A percentile compares a stretch with the other conserved stretches of the same genome.
Evolutionary conservation across 2,113 vertebrate genomes (phyloP).

Genomic region (Odocoileus virginianus): DNA sequence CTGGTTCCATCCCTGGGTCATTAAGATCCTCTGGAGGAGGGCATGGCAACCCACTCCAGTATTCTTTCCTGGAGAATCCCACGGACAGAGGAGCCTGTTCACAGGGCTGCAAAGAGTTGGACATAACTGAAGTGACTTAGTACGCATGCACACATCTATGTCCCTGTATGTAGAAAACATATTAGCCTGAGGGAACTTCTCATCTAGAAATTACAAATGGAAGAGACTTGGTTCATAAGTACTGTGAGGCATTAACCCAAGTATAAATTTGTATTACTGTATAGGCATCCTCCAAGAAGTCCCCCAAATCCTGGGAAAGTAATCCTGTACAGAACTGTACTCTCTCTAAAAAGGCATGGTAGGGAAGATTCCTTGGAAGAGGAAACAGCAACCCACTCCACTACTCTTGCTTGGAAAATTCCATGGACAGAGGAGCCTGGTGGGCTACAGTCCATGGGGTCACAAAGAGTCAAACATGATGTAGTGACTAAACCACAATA

Average conservation of each 20-base stretch:
- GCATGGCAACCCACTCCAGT: neutral
- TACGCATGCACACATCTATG: neutral
- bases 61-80: neutral
- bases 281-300: neutral
- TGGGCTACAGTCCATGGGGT: neutral
- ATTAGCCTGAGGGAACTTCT: neutral
- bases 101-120: neutral
- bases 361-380: neutral
- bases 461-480: neutral
- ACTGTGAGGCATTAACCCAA: neutral
- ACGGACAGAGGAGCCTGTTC: neutral
- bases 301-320: neutral
- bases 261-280: neutral
- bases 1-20: neutral
- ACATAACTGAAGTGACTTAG: neutral
- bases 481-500: neutral
- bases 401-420: neutral
- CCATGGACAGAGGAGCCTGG: neutral
- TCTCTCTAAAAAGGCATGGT: neutral
- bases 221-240: neutral
- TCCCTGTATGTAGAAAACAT: neutral
- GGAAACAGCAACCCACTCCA: neutral
- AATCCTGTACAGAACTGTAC: neutral
- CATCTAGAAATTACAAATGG: neutral
- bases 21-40: neutral